Conservation (phyloP, 1,140 invertebrate species). For the Drosophila orosa region DNA sequence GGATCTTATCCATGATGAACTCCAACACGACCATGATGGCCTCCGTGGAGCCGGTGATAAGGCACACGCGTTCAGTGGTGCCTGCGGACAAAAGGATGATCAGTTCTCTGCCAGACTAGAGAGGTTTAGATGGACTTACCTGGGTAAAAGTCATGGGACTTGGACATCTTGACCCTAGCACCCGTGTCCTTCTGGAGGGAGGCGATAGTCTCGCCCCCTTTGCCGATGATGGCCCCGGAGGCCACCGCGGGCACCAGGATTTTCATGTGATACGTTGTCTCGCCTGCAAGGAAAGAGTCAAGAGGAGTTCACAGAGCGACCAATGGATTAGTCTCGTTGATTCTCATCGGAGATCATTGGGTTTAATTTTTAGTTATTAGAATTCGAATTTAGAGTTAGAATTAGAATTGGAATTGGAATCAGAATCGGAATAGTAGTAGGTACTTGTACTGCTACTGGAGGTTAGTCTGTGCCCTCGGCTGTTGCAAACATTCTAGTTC, state of each 20-base stretch:
- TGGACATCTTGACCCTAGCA: slow-evolving; percentile 98
- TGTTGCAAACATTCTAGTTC: slow-evolving; percentile 38
- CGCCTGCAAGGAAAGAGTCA: slow-evolving; percentile 85
- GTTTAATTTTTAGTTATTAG: background rate
- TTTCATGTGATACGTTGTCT: slow-evolving; percentile 95
- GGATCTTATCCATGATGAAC: slow-evolving; percentile 99
- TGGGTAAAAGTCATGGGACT: slow-evolving; percentile 98
- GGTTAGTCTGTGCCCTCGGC: slow-evolving; percentile 44
- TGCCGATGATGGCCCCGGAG: slow-evolving; percentile 98
- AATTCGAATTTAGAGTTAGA: slow-evolving; percentile 6
- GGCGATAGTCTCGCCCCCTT: slow-evolving; percentile 98
- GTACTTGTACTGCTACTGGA: slow-evolving; percentile 30
- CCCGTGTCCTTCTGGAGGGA: slow-evolving; percentile 98
- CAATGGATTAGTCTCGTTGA: slow-evolving; percentile 47
- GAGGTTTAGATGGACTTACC: slow-evolving; percentile 86
- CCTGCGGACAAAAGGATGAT: slow-evolving; percentile 87
- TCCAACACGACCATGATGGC: slow-evolving; percentile 96
- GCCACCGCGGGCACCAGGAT: slow-evolving; percentile 97
- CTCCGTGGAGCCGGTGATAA: slow-evolving; percentile 97
- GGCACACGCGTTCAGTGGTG: slow-evolving; percentile 97
- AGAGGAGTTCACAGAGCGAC: slow-evolving; percentile 48
- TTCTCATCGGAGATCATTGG: slow-evolving; percentile 16
- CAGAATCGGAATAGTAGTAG: background rate
- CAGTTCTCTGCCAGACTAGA: background rate
- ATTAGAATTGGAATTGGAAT: slow-evolving; percentile 11